Evolutionary conservation across 1,140 invertebrate species (phyloP).

Genomic region (Hydropsyche tenuis): DNA sequence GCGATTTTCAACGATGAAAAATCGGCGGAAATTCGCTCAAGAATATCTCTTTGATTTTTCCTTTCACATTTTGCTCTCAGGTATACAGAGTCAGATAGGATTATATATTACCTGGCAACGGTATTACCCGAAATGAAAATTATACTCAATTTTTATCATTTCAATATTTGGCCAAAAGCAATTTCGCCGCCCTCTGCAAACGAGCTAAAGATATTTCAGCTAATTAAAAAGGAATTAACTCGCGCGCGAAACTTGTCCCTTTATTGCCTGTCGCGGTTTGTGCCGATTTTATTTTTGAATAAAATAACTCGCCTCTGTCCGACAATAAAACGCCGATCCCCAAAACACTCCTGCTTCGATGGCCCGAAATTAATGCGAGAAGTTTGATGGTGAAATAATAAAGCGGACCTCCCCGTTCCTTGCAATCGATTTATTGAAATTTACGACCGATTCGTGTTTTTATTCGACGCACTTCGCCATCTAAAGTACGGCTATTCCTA

Average conservation of each 20-base stretch:
- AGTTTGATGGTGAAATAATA: constrained; percentile 32
- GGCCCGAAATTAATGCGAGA: constrained; percentile 26
- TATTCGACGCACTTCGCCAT: neutral
- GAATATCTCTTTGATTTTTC: no score
- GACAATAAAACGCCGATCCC: constrained; percentile 7
- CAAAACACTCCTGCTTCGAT: constrained; percentile 13
- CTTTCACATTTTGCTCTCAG: no score
- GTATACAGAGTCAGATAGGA: no score
- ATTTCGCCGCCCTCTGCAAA: no score
- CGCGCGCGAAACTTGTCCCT: neutral
- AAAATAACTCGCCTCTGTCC: constrained; percentile 8
- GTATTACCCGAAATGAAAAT: no score
- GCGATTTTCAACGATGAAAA: constrained; percentile 25
- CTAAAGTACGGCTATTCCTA: neutral
- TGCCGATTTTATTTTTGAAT: constrained; percentile 15
- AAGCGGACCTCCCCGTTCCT: neutral
- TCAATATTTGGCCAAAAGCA: no score
- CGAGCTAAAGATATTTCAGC: neutral
- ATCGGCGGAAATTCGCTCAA: neutral
- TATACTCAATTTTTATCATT: no score
- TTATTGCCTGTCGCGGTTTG: no score
- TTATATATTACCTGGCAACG: no score
- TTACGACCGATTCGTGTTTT: constrained; percentile 37
- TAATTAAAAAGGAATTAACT: constrained; percentile 7
- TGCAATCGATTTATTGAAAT: constrained; percentile 37